These are phyloP conservation scores for Clamator glandarius DNA, from an alignment of 2,797 vertebrate species.

Conservation along the genomic window DNA sequence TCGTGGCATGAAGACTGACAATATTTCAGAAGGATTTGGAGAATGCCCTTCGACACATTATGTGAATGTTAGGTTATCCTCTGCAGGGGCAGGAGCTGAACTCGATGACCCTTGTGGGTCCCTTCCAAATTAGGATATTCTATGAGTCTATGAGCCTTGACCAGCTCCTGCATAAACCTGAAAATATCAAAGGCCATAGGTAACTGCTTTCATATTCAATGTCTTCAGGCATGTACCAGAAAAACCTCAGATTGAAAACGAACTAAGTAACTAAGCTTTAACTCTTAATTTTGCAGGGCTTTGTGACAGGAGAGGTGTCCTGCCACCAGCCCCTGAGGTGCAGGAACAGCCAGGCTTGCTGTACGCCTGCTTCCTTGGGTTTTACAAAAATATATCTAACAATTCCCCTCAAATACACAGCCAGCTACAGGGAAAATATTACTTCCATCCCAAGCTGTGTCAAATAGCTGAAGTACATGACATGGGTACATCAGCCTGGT, in stretches of 20 bases:
- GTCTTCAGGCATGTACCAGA: background rate
- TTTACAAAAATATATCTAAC: background rate
- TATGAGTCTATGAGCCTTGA: background rate
- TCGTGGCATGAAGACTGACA: too few species aligned
- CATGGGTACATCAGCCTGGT: fast-evolving
- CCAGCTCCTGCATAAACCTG: background rate
- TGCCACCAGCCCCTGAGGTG: fast-evolving
- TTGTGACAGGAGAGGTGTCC: background rate
- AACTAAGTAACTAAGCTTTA: background rate
- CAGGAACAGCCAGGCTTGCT: background rate
- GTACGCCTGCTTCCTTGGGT: fast-evolving
- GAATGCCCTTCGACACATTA: too few species aligned
- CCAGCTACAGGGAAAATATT: background rate
- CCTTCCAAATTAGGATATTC: too few species aligned
- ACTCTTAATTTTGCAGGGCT: background rate
- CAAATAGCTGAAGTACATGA: background rate
- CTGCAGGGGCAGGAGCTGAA: too few species aligned
- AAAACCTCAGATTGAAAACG: background rate
- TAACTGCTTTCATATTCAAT: background rate
- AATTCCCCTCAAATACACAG: background rate
- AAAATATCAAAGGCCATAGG: background rate
- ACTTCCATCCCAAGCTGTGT: background rate
- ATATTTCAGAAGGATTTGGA: too few species aligned
- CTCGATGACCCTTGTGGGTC: too few species aligned
- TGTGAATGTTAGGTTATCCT: too few species aligned